Percentiles rank a stretch among this genome's conserved stretches.
phyloP scores from a whole-genome alignment of 2,797 vertebrate genomes.

The Acanthornis magna region DNA sequence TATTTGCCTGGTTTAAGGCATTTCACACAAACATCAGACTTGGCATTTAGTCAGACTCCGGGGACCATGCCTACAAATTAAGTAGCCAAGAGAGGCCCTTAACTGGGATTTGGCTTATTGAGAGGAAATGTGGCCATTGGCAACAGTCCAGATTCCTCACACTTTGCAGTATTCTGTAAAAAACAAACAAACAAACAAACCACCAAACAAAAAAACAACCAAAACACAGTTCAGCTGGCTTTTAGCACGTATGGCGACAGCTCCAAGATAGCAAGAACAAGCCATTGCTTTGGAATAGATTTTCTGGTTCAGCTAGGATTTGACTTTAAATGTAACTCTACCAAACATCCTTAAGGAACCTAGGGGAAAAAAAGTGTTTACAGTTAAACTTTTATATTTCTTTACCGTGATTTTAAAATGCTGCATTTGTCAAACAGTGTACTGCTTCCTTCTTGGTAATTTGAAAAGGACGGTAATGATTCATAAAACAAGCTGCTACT shows the following conservation, averaged over 20 bases:
- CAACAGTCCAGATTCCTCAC: background rate
- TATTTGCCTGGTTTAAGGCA: conserved; percentile 29
- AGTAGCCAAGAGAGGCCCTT: background rate
- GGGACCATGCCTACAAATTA: conserved; percentile 7
- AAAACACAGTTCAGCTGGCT: background rate
- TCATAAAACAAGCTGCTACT: conserved; percentile 27
- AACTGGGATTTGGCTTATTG: conserved; percentile 8
- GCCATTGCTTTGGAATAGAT: background rate
- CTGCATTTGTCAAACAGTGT: background rate
- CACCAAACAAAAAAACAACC: background rate
- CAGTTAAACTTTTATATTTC: background rate
- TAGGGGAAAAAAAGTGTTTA: background rate
- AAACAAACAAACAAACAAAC: background rate
- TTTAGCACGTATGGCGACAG: background rate
- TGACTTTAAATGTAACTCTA: background rate
- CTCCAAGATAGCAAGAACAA: background rate
- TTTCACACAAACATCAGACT: conserved; percentile 13
- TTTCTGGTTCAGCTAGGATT: background rate
- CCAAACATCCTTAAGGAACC: background rate
- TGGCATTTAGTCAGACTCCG: background rate
- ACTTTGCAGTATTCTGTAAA: background rate
- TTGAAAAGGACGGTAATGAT: conserved; percentile 2
- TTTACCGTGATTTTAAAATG: background rate
- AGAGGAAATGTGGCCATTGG: background rate
- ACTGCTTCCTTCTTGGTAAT: background rate